Evolutionary conservation across 1,140 invertebrate species (phyloP).

Genomic region (Acromyrmex heyeri): DNA sequence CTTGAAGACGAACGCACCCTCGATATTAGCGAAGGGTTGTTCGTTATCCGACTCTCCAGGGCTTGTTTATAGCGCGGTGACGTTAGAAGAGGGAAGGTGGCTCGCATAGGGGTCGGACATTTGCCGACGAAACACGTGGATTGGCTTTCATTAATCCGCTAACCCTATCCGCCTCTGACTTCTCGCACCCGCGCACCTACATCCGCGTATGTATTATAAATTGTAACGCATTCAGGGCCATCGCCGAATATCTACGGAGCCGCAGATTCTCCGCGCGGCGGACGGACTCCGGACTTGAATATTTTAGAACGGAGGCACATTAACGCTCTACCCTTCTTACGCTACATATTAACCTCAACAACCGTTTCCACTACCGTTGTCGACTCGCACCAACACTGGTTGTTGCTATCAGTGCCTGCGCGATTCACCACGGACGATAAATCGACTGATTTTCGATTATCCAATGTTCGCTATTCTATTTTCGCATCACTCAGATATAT

Average conservation of each 20-base stretch:
- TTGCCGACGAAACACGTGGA: slow-evolving; percentile 72
- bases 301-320: slow-evolving; percentile 84
- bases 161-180: slow-evolving; percentile 81
- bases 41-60: slow-evolving; percentile 78
- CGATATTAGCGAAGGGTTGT: slow-evolving; percentile 74
- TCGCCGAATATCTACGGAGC: slow-evolving; percentile 81
- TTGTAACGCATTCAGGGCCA: slow-evolving; percentile 83
- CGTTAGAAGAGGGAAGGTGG: slow-evolving; percentile 79
- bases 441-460: slow-evolving; percentile 67
- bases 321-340: slow-evolving; percentile 86
- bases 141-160: slow-evolving; percentile 86
- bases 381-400: slow-evolving; percentile 25
- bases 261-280: slow-evolving; percentile 81
- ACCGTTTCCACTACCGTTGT: slow-evolving; percentile 57
- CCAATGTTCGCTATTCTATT: slow-evolving; percentile 38
- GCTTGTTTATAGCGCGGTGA: slow-evolving; percentile 83
- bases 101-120: slow-evolving; percentile 32
- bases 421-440: slow-evolving; percentile 53
- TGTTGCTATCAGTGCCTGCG: slow-evolving; percentile 6
- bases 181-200: slow-evolving; percentile 56
- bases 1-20: slow-evolving; percentile 51
- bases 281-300: slow-evolving; percentile 83
- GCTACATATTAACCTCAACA: slow-evolving; percentile 85
- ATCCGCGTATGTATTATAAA: slow-evolving; percentile 81
- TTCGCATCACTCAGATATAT: slow-evolving; percentile 1